Evolutionary conservation across 2,797 vertebrate genomes (phyloP), one percentile per base, ranked within the genome.

Genomic region (Characodon lateralis): DNA sequence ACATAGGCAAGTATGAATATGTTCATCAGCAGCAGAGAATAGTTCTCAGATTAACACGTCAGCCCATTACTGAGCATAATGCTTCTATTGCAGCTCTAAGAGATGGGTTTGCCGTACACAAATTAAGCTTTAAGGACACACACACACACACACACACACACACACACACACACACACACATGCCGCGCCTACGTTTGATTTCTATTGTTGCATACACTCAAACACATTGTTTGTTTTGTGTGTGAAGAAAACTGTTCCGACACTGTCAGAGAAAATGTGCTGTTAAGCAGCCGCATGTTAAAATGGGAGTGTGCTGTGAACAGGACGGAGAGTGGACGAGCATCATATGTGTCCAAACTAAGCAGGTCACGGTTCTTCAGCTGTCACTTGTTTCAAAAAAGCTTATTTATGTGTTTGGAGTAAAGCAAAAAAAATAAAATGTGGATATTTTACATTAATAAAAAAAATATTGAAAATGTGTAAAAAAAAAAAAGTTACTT

Each of bases 31-130:
- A 83, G 85, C 89, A 90, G 82, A 93, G 92, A 94, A 91, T 86
- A 89, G 90, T 88, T 90, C 89, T 86, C 80, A 93, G 91, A 94
- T 94, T 91, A 93, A 93, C 90, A 93, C 93, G 92, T 93, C 91
- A 93, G 85, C 88, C 90, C 86, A 92, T 93, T 93, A 92, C 86
- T 63, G 85, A 77, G 83, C 82, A 90, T 89, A 93, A 93, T 90
- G 89, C 90, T 68, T 83, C 87, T 93, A 92, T 91, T 92, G 78
- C 84, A 90, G 84, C 90, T 91, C 86, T 88, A 80, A 82, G 90
- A 93, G 89, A 92, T 83, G 84, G 86, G 82, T 74, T 85, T 83
- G 72, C 87, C 75, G 48, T 76, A 87, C 77, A 91, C 92, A 94
- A 92, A 94, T 93, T 79, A 91, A 86, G 75, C 90, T 87, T 92